A percentile compares a stretch with the other conserved stretches of the same genome.
Evolutionary conservation across 2,113 vertebrate species (phyloP).

Genomic region (Mesitornis unicolor): DNA sequence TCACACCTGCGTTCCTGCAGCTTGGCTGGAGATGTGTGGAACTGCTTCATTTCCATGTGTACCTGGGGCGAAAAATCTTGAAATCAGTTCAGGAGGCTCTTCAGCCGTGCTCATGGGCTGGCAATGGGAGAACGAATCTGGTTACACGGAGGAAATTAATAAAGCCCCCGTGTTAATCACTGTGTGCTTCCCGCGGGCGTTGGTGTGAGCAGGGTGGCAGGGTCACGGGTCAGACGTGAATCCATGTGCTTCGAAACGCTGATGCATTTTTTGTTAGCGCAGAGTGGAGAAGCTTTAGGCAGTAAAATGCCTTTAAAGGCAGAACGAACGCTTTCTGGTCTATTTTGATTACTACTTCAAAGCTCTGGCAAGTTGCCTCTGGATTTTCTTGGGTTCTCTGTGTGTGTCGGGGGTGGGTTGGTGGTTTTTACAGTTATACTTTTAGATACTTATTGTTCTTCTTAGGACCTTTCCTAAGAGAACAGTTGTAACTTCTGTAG

Average conservation of each 20-base stretch:
- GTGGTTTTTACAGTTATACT: neutral
- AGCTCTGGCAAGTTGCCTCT: neutral
- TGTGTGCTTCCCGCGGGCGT: rapidly evolving
- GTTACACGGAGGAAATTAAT: no score
- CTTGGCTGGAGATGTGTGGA: no score
- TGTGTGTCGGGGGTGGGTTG: neutral
- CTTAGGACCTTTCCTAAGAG: neutral
- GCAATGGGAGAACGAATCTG: neutral
- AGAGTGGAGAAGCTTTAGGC: neutral
- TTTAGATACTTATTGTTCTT: neutral
- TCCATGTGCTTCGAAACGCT: neutral
- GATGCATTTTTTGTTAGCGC: neutral
- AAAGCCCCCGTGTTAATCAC: no score
- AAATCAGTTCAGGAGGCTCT: neutral
- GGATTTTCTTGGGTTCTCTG: neutral
- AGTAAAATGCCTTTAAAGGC: neutral
- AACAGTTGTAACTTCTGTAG: neutral
- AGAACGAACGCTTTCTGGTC: neutral
- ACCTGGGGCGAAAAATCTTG: no score
- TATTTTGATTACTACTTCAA: neutral
- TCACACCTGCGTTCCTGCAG: neutral
- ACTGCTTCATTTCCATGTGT: no score
- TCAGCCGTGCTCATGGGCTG: neutral
- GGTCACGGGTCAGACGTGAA: neutral
- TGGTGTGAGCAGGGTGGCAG: neutral